Evolutionary conservation across 2,113 vertebrate genomes (phyloP), one percentile per base, ranked within the genome.

Genomic region (Nesogale talazaci): DNA sequence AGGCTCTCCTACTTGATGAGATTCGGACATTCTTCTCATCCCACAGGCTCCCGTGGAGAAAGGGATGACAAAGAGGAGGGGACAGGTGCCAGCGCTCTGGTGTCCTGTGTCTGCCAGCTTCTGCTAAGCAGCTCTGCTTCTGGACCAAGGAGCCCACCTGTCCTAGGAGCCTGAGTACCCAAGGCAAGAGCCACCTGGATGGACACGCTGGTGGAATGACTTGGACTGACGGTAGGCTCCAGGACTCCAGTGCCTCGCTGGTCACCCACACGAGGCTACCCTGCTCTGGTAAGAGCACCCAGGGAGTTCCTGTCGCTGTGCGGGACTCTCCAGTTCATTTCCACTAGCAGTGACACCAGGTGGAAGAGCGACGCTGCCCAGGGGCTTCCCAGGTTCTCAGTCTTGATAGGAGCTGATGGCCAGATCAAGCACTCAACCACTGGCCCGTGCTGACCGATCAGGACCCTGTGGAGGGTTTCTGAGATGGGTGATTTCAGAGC

Each of bases 121-220:
- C 74, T 91, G 25, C 59, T 86, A 27, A 89, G 94, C 67, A 86
- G 40, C 12, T 65, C 74, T 81, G 72, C 67, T 82, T 90, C 84
- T 70, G 83, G n/a, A n/a, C 85, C 17, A 56, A 29, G 57, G 80
- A 74, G 14, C 12, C 11, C 9, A 1, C 5, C 36, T 88, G 14
- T 29, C 42, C 57, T 0, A 0, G 4, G 23, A 88, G 38, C 46
- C 31, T 72, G 25, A 36, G 72, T 4, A 36, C 15, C 42, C 29
- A 67, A 56, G 4, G 76, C 25, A 46, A 76, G 29, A 81, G 15
- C 31, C 6, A 25, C 4, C 20, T 12, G n/a, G 10, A 57, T 9
- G 17, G 14, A 40, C 72, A 20, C 12, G 6, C 63, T 57, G 52
- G 38, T 3, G 17, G 70, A 36, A 94, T 88, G 89, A 94, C 85